These are phyloP conservation scores for Poecilobothrus nobilitatus DNA, from an alignment of 2,888 invertebrate species.

Conservation along the genomic window DNA sequence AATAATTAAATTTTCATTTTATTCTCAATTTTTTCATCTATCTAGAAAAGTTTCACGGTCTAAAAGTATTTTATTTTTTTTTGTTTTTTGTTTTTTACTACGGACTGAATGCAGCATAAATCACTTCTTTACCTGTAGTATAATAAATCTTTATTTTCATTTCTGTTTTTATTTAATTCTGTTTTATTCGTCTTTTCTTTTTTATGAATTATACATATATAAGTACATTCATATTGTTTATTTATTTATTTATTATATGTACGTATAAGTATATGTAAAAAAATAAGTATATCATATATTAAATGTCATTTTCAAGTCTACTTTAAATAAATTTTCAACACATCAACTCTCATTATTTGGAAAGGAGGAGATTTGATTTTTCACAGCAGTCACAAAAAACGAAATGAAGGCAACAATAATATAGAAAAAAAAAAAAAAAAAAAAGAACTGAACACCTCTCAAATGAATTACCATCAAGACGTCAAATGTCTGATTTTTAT, in stretches of 20 bases:
- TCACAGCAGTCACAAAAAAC: no score
- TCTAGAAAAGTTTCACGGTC: background rate
- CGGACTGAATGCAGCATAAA: background rate
- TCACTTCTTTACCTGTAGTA: background rate
- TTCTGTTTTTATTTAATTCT: background rate
- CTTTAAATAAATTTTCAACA: slow-evolving; percentile 2
- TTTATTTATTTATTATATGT: no score
- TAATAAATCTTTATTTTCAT: background rate
- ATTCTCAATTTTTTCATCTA: no score
- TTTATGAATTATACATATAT: no score
- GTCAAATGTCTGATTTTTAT: background rate
- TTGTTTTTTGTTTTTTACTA: no score
- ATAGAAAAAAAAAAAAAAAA: no score
- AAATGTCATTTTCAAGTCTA: background rate
- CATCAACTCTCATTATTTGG: background rate
- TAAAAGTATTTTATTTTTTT: background rate
- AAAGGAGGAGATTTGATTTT: background rate
- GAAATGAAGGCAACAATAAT: no score
- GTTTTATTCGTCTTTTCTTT: no score
- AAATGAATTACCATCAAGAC: background rate
- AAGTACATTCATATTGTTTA: no score
- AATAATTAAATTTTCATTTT: no score
- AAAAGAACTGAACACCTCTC: background rate
- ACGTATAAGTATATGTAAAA: no score
- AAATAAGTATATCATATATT: background rate